These are phyloP conservation scores for Hippopotamyrus pictus DNA, from an alignment of 2,797 vertebrate genomes.

Conservation along the genomic window DNA sequence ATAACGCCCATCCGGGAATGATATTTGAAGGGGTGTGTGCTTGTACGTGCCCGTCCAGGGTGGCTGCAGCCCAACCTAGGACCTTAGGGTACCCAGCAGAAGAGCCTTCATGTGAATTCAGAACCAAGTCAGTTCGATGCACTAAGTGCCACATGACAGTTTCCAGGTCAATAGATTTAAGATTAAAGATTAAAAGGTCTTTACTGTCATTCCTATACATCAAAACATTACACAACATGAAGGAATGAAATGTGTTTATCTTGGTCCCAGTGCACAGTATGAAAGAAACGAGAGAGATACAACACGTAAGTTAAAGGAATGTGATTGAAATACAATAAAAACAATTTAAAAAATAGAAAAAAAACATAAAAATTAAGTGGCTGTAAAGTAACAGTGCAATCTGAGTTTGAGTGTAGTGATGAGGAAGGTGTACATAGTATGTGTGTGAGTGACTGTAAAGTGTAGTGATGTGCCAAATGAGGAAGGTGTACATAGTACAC, in stretches of 20 bases:
- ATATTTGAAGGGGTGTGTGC: neutral
- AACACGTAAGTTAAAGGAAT: neutral
- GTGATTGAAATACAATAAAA: neutral
- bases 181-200: neutral
- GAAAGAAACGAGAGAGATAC: neutral
- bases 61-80: neutral
- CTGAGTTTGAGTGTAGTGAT: neutral
- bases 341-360: neutral
- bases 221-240: neutral
- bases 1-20: neutral
- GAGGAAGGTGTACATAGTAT: neutral
- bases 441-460: neutral
- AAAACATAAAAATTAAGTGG: neutral
- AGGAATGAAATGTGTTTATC: neutral
- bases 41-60: neutral
- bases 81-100: neutral
- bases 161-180: neutral
- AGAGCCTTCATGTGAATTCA: neutral
- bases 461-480: neutral
- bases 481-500: neutral
- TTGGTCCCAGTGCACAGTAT: neutral
- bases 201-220: neutral
- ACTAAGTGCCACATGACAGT: neutral
- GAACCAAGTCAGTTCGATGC: neutral
- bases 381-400: neutral